Percentiles rank a stretch among this genome's conserved stretches.
These are phyloP conservation scores for Laspeyria flexula DNA, from an alignment of 2,888 invertebrate genomes.

Conservation along the genomic window DNA sequence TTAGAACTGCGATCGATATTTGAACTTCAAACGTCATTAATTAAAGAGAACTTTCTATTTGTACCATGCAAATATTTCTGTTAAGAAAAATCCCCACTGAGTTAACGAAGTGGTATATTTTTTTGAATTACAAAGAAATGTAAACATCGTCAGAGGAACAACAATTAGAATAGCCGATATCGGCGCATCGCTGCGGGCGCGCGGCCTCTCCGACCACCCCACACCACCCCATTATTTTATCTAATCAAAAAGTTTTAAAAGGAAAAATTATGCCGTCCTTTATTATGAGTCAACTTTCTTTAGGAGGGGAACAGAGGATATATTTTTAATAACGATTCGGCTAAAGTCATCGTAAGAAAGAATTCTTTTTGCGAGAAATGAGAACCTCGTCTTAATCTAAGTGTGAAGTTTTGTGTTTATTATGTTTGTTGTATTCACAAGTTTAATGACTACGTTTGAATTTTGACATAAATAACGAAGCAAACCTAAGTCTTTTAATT, in stretches of 20 bases:
- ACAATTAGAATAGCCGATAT: constrained; percentile 85
- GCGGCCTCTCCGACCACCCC: constrained; percentile 57
- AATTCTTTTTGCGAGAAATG: constrained; percentile 56
- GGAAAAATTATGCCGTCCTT: constrained; percentile 86
- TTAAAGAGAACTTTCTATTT: constrained; percentile 51
- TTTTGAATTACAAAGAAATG: constrained; percentile 73
- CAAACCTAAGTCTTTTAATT: no score
- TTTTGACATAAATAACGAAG: constrained; percentile 13
- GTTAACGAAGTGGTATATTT: constrained; percentile 56
- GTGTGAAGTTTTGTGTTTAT: constrained; percentile 55
- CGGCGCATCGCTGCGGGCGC: constrained; percentile 76
- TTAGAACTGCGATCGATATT: constrained; percentile 36
- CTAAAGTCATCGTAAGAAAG: constrained; percentile 67
- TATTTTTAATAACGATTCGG: constrained; percentile 84
- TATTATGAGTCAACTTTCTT: constrained; percentile 86
- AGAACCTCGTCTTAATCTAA: constrained; percentile 59
- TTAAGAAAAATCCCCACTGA: constrained; percentile 43
- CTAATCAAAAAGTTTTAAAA: constrained; percentile 87
- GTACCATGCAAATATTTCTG: constrained; percentile 45
- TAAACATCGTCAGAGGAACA: constrained; percentile 78
- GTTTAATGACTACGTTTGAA: constrained; percentile 27
- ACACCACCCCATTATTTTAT: constrained; percentile 85
- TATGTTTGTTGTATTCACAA: constrained; percentile 38
- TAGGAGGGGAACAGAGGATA: constrained; percentile 78
- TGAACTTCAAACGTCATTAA: constrained; percentile 70